Base-by-base conservation (phyloP, 2,113 vertebrate genomes). In the Climacteris rufus region DNA sequence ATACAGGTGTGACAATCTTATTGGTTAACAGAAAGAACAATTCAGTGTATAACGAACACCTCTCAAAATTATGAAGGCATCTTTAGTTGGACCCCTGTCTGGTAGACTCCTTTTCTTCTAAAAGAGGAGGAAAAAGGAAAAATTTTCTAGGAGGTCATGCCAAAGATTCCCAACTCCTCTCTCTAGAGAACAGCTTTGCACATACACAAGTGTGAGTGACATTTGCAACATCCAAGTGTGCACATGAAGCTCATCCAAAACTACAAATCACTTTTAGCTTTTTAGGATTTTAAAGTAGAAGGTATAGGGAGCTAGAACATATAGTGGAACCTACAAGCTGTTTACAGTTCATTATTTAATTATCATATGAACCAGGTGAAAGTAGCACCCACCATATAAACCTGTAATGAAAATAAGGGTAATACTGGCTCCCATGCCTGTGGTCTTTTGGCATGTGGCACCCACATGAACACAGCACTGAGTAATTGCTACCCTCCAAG, bases 1-100 rank as follows among this genome's bases (percentile, higher is more conserved):
- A 44, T 88, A 95, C 59, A 95, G n/a, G 75, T 90, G 87, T 5
- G 6, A 64, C 61, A 75, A 72, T 17, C 75, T 80, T 20, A 89
- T 53, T 80, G 75, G 79, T 63, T n/a, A 39, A 30, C 0, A 30
- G 28, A 78, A 64, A 78, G 47, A 81, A 86, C 44, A 89, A 93
- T 79, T 2, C 4, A 3, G 25, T 74, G 15, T 75, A 25, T 54
- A 83, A 84, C 2, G 2, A 92, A 47, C 17, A 57, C 12, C 10
- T 74, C 27, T 52, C 22, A 57, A 81, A 88, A 39, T 3, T 8
- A 14, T 13, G 6, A 83, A 72, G 52, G 19, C 45, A 93, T 64
- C 78, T 28, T 86, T 47, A 69, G 47, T 4, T 47, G 27, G 17
- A 83, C 9, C 4, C 12, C 17, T 2, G 1, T 15, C 50, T 77